phyloP scores from a whole-genome alignment of 2,888 invertebrate genomes.

The Pachydiplax longipennis region DNA sequence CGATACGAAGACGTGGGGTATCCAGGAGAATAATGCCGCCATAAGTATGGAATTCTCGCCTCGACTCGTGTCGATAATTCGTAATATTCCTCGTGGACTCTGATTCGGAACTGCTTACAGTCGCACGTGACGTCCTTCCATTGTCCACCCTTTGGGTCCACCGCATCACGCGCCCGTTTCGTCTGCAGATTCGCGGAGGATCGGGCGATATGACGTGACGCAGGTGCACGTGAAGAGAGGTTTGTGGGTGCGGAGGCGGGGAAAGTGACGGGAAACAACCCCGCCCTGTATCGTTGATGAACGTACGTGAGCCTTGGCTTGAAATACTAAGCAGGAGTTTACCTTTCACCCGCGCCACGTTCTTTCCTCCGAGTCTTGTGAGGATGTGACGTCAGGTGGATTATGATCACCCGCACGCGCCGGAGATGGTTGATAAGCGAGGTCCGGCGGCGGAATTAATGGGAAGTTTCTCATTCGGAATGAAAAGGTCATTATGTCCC shows the following conservation, averaged over 20 bases:
- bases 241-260: background rate
- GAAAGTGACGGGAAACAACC: background rate
- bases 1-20: background rate
- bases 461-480: background rate
- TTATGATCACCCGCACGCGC: background rate
- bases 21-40: background rate
- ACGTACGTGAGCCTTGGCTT: background rate
- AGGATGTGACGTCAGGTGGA: background rate
- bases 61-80: background rate
- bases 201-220: background rate
- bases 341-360: background rate
- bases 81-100: background rate
- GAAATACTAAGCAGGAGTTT: background rate
- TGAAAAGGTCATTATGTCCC: background rate
- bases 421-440: background rate
- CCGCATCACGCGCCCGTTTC: background rate
- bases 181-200: background rate
- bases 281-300: background rate
- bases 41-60: background rate
- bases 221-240: background rate
- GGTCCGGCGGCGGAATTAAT: background rate
- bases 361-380: background rate
- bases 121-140: background rate
- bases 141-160: background rate
- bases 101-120: background rate